Evolutionary conservation across 1,140 invertebrate species (phyloP).

Genomic region (Nasonia longicornis): DNA sequence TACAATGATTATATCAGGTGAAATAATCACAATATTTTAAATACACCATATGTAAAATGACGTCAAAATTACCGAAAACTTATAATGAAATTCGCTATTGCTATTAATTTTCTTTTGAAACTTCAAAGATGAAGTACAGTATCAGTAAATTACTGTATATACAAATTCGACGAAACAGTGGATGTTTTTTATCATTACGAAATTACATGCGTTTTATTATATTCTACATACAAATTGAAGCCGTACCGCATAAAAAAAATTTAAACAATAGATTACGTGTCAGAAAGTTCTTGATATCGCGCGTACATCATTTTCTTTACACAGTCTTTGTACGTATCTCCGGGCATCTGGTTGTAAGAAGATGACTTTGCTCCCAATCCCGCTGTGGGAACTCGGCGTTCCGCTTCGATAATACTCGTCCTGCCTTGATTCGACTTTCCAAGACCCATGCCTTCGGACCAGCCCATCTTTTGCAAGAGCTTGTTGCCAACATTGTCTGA

Average conservation of each 20-base stretch:
- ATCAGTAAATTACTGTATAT: conserved; percentile 37
- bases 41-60: background rate
- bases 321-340: conserved; percentile 90
- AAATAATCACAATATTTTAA: background rate
- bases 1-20: conserved; percentile 20
- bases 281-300: conserved; percentile 82
- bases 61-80: background rate
- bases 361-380: conserved; percentile 82
- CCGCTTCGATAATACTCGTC: conserved; percentile 88
- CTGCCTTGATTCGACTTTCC: conserved; percentile 95
- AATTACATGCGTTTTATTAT: conserved; percentile 30
- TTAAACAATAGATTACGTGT: conserved; percentile 61
- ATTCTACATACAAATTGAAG: conserved; percentile 39
- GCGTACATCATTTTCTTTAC: conserved; percentile 92
- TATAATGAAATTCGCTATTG: background rate
- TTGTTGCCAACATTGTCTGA: conserved; percentile 92
- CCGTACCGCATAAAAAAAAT: conserved; percentile 30
- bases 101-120: conserved; percentile 19
- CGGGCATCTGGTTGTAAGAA: conserved; percentile 80
- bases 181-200: conserved; percentile 18
- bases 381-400: conserved; percentile 76
- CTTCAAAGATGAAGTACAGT: conserved; percentile 30
- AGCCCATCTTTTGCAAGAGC: conserved; percentile 98
- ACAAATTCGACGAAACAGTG: conserved; percentile 30
- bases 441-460: conserved; percentile 95